These are phyloP conservation scores for Amphipyra berbera DNA, from an alignment of 2,888 invertebrate genomes.

Conservation along the genomic window DNA sequence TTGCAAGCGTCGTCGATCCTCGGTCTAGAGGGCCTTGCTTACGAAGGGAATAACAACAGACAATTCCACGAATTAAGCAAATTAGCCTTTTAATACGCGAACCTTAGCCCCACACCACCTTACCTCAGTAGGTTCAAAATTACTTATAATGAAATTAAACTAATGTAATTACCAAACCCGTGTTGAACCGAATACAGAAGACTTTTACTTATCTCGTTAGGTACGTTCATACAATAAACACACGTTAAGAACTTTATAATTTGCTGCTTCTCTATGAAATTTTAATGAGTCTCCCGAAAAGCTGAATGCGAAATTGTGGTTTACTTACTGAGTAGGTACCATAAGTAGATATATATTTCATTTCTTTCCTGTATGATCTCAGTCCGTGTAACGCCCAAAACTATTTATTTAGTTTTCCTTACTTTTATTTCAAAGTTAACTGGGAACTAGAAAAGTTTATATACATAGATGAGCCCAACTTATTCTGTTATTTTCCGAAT, in stretches of 20 bases:
- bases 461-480: conserved; percentile 34
- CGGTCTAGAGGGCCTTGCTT: conserved; percentile 1
- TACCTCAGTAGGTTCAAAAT: too few relatives aligned
- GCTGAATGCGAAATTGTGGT: conserved; percentile 14
- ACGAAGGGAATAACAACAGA: conserved; percentile 36
- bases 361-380: conserved; percentile 24
- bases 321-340: conserved; percentile 6
- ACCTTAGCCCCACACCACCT: neutral
- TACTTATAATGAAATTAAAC: too few relatives aligned
- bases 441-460: conserved; percentile 40
- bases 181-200: neutral
- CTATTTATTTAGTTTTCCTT: conserved; percentile 39
- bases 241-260: conserved; percentile 33
- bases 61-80: conserved; percentile 47
- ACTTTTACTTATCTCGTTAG: conserved; percentile 12
- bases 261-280: conserved; percentile 47
- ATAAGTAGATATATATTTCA: conserved; percentile 22
- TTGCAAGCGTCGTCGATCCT: neutral
- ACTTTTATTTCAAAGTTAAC: conserved; percentile 46
- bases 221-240: conserved; percentile 36
- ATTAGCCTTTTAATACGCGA: conserved; percentile 27
- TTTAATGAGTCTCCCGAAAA: conserved; percentile 42
- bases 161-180: neutral
- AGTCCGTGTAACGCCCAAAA: conserved; percentile 30
- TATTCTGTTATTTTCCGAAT: conserved; percentile 28